Base-by-base conservation (phyloP, 2,113 vertebrate species). In the Pontoporia blainvillei region DNA sequence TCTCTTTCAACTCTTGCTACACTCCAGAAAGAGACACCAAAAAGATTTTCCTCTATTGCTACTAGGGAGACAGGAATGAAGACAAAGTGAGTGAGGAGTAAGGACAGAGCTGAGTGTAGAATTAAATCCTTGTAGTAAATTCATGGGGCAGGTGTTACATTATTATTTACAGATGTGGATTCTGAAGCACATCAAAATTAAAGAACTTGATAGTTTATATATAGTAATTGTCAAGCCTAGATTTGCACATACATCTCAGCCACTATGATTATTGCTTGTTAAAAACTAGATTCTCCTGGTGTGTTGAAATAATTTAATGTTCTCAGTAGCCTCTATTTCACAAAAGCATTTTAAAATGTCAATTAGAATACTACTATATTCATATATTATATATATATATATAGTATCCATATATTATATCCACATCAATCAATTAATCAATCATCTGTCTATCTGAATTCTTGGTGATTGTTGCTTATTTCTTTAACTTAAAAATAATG, bases 401-500 rank as follows among this genome's bases (percentile, higher is more conserved):
- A 57, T 21, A 57, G 54, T 57, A 57, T 57, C 20, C 27, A 46
- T 82, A 39, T 61, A 21, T 8, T 64, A 29, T 31, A 71, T 76
- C 4, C 14, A 23, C 9, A 54, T 83, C 8, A 69, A 69, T 79
- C 11, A 85, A 67, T 44, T 3, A n/a, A 46, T 88, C 52, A 34
- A 66, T 62, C 52, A 62, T 44, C 57, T 36, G 14, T 73, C 14
- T 59, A 76, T 49, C 10, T 64, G 18, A 72, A 57, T 49, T 91
- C 15, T 64, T 59, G 8, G 3, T 91, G 92, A 64, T 66, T 49
- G 3, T 36, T 83, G 2, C 17, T 8, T 82, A 6, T 71, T 39
- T 95, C 34, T 93, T 95, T 95, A 73, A 82, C n/a, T 94, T 59
- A 92, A 94, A 93, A 88, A 57, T 57, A 69, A 94, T 31, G 52